Conservation (phyloP, 2,888 invertebrate species). For the Strigamia maritima region DNA sequence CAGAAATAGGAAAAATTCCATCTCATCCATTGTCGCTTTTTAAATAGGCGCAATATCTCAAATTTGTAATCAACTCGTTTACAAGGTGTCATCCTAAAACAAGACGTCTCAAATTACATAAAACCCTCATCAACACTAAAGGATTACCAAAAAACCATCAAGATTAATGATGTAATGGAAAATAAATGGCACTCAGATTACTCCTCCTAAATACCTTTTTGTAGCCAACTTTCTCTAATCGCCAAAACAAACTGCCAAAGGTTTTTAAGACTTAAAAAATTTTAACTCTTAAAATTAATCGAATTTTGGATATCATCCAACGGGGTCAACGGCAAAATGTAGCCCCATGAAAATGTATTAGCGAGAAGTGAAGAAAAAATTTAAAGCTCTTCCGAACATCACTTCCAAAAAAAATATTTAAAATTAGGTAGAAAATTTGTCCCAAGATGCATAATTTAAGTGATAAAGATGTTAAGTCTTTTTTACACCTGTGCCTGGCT, state of each 20-base stretch:
- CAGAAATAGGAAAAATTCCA: slow-evolving; percentile 11
- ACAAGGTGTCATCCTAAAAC: slow-evolving; percentile 22
- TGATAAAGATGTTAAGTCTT: no score
- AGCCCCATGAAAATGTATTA: no score
- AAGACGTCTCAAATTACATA: not conserved
- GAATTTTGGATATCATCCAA: no score
- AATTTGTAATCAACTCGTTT: slow-evolving; percentile 7
- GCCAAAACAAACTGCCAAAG: not conserved
- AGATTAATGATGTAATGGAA: not conserved
- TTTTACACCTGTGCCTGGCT: no score
- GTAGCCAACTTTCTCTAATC: not conserved
- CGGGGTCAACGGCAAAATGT: no score
- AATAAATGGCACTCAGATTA: not conserved
- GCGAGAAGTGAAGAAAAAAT: no score
- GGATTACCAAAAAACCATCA: not conserved
- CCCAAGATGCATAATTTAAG: no score
- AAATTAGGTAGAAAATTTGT: no score
- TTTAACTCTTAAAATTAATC: no score
- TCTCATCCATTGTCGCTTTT: slow-evolving; percentile 15
- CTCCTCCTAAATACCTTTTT: not conserved
- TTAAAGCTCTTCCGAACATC: no score
- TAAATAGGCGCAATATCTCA: slow-evolving; percentile 12
- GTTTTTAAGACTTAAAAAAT: no score
- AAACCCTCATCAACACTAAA: slow-evolving; percentile 2
- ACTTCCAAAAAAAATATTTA: no score